phyloP scores from a whole-genome alignment of 2,888 invertebrate species.

The Tenthredo amoena region DNA sequence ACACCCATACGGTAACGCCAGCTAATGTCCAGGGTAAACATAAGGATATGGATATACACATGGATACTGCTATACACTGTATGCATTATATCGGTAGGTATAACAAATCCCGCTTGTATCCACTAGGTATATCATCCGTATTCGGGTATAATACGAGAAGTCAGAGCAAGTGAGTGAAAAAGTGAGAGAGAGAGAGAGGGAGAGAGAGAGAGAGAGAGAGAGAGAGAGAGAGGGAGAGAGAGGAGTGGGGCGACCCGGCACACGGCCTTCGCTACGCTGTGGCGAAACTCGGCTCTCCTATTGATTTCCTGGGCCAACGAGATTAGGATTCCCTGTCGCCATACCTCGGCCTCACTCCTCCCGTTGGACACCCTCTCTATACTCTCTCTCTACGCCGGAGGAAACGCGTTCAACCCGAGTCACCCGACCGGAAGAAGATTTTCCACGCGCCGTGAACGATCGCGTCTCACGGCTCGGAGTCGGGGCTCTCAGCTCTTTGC shows the following conservation, averaged over 20 bases:
- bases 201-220: conserved; percentile 19
- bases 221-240: conserved; percentile 14
- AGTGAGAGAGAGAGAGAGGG: conserved; percentile 17
- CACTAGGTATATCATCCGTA: conserved; percentile 48
- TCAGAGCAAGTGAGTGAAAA: conserved; percentile 1
- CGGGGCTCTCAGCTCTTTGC: neutral
- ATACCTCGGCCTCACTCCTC: conserved; percentile 25
- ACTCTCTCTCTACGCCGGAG: neutral
- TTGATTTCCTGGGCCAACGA: conserved; percentile 51
- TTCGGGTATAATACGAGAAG: conserved; percentile 44
- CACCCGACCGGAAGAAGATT: conserved; percentile 44
- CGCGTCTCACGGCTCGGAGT: neutral
- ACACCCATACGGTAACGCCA: neutral
- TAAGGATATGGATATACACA: neutral
- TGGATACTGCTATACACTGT: neutral
- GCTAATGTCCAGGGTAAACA: neutral
- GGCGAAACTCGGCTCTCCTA: conserved; percentile 48
- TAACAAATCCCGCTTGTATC: neutral
- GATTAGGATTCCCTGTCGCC: conserved; percentile 53
- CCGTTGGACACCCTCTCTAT: conserved; percentile 31
- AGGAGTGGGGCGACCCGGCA: conserved; percentile 6
- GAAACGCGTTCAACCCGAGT: conserved; percentile 46
- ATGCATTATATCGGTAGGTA: neutral
- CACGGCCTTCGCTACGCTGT: conserved; percentile 32
- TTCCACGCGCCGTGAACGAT: conserved; percentile 34